Evolutionary conservation across 2,797 vertebrate species (phyloP).

Genomic region (Avahi laniger): DNA sequence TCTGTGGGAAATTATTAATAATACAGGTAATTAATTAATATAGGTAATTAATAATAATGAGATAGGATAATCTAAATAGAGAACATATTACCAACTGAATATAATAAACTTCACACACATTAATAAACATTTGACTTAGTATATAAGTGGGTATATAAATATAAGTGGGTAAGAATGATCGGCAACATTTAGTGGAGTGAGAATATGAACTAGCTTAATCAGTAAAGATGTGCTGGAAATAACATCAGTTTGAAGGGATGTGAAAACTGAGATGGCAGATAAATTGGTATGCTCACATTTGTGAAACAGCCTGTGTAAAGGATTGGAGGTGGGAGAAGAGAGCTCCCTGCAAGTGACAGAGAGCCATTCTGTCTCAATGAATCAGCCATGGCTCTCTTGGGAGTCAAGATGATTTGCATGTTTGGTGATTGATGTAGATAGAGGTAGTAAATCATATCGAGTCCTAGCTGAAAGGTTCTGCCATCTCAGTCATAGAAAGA

Average conservation of each 20-base stretch:
- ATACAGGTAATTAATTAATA: not conserved
- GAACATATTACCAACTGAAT: not conserved
- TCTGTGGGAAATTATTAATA: not conserved
- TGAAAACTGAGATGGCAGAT: not conserved
- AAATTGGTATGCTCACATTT: slow-evolving; percentile 19
- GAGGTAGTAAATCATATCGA: slow-evolving; percentile 40
- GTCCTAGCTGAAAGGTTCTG: slow-evolving; percentile 22
- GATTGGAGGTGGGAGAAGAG: not conserved
- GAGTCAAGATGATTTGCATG: slow-evolving; percentile 52
- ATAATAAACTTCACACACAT: not conserved
- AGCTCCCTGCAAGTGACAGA: slow-evolving; percentile 40
- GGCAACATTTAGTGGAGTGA: not conserved
- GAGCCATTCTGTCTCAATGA: slow-evolving; percentile 43
- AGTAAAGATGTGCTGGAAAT: not conserved
- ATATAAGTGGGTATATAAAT: not conserved
- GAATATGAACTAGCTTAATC: not conserved
- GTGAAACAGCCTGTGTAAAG: slow-evolving; percentile 31
- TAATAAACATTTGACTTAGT: not conserved
- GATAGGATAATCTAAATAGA: not conserved
- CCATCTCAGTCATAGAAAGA: slow-evolving; percentile 36
- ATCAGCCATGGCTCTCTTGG: not conserved
- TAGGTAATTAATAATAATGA: not conserved
- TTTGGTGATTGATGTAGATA: slow-evolving; percentile 49
- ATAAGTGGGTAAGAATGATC: not conserved
- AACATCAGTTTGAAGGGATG: not conserved